phyloP scores from a whole-genome alignment of 2,113 vertebrate species.

The Puffinus mauretanicus region DNA sequence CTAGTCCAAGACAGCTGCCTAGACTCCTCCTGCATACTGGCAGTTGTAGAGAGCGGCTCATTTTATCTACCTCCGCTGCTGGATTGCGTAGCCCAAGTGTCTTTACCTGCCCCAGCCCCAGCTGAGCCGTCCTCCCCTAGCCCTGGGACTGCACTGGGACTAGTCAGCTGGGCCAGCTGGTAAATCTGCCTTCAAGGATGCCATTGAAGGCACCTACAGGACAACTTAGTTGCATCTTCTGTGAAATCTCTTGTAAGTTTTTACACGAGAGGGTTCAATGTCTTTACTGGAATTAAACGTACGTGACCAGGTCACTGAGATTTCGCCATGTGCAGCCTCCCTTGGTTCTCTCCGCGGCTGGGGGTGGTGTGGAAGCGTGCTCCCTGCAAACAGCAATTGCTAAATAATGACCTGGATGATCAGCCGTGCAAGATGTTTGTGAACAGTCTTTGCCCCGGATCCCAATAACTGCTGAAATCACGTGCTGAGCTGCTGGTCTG shows the following conservation, averaged over 20 bases:
- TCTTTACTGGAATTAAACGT: not conserved
- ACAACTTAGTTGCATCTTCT: not conserved
- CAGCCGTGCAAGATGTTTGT: rapidly evolving
- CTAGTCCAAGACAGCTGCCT: not conserved
- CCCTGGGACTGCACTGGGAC: not conserved
- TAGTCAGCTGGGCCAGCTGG: not conserved
- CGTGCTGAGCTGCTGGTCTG: not conserved
- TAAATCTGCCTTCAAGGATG: too few species aligned
- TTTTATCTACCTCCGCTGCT: too few species aligned
- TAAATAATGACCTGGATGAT: not conserved
- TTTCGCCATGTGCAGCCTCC: not conserved
- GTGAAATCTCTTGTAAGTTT: not conserved
- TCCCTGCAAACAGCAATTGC: not conserved
- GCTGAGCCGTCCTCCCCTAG: not conserved
- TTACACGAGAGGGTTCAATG: not conserved
- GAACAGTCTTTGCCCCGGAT: not conserved
- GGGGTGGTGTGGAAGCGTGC: not conserved
- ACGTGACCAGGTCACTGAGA: too few species aligned
- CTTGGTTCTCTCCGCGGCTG: not conserved
- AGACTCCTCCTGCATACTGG: not conserved
- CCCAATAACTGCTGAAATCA: rapidly evolving
- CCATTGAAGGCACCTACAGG: not conserved
- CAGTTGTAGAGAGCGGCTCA: too few species aligned
- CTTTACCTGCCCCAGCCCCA: too few species aligned
- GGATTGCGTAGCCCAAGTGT: not conserved